phyloP scores from a whole-genome alignment of 2,113 vertebrate genomes.

The Nyctibius bracteatus region DNA sequence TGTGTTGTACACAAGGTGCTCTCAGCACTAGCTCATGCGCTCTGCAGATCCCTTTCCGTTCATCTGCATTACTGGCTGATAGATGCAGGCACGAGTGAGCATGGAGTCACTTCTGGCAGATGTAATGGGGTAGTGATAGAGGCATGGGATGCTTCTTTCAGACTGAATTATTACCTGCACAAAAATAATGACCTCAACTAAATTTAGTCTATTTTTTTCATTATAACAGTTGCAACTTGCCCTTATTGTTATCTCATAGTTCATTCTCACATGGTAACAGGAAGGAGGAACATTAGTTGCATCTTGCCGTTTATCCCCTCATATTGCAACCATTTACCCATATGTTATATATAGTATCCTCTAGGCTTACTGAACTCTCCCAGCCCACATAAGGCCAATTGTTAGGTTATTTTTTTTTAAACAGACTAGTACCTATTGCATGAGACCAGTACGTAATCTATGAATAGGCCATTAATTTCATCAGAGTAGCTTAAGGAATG shows the following conservation, averaged over 20 bases:
- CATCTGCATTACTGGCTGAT: not conserved
- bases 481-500: not conserved
- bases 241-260: not conserved
- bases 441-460: not conserved
- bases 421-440: not conserved
- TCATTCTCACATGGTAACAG: not conserved
- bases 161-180: not conserved
- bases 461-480: not conserved
- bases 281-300: not conserved
- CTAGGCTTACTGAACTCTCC: not conserved
- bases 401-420: not conserved
- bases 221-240: not conserved
- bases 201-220: not conserved
- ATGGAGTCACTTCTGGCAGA: not conserved
- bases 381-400: not conserved
- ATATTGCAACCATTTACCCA: not conserved
- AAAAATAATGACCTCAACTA: not conserved
- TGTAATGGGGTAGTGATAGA: not conserved
- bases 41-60: not conserved
- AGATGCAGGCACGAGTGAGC: not conserved
- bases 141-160: not conserved
- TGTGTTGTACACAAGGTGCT: not conserved
- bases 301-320: not conserved
- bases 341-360: not conserved
- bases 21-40: not conserved